Percentiles rank a stretch among this genome's conserved stretches.
Evolutionary conservation across 1,140 invertebrate genomes (phyloP).

Genomic region (Drosophila micromelanica): DNA sequence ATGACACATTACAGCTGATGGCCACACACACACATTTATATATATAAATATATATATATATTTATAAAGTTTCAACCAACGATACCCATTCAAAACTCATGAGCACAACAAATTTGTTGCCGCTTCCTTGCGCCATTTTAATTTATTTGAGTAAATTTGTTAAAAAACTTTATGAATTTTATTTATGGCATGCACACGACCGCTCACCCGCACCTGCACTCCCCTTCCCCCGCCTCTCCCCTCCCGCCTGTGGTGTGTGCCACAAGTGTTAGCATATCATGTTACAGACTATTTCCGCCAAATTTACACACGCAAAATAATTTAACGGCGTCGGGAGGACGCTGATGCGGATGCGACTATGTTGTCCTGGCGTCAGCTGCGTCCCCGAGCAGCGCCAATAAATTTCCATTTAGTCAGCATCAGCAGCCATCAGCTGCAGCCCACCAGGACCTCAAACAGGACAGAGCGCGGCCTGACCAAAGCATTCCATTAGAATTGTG

Average conservation of each 20-base stretch:
- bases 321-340: conserved; percentile 58
- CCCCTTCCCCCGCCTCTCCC: too few species aligned
- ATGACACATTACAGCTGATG: conserved; percentile 40
- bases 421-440: conserved; percentile 18
- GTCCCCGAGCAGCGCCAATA: conserved; percentile 69
- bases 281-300: conserved; percentile 82
- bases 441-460: conserved; percentile 13
- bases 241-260: conserved; percentile 7
- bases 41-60: neutral
- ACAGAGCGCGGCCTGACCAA: conserved; percentile 26
- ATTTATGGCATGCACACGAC: conserved; percentile 68
- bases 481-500: conserved; percentile 82
- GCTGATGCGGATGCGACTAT: neutral
- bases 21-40: conserved; percentile 9
- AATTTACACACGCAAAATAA: conserved; percentile 83
- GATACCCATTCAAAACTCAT: conserved; percentile 18
- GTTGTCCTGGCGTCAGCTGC: conserved; percentile 42
- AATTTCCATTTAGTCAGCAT: conserved; percentile 74
- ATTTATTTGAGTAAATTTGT: conserved; percentile 83
- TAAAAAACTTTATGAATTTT: conserved; percentile 74
- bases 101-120: conserved; percentile 41
- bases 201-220: conserved; percentile 7
- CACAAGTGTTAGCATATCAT: conserved; percentile 82
- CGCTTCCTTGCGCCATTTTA: conserved; percentile 62
- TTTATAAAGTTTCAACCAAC: neutral